Evolutionary conservation across 2,888 invertebrate species (phyloP).

Genomic region (Blomia tropicalis): DNA sequence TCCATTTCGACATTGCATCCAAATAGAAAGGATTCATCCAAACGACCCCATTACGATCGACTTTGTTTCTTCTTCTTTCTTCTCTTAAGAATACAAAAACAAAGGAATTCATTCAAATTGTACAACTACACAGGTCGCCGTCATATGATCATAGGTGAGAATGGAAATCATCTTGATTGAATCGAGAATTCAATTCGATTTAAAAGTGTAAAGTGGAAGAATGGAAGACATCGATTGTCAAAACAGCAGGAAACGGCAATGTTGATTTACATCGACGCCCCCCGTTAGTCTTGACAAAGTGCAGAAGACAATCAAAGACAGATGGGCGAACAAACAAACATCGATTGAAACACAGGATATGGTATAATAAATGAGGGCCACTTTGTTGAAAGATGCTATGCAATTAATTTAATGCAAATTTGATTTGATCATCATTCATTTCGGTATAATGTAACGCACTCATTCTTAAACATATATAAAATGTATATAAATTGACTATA

Average conservation of each 20-base stretch:
- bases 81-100: too few species aligned
- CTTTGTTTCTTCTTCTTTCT: too few species aligned
- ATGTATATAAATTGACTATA: neutral
- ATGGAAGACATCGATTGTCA: slow-evolving; percentile 2
- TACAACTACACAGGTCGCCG: too few species aligned
- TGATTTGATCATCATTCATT: too few species aligned
- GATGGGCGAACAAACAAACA: slow-evolving; percentile 15
- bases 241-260: slow-evolving; percentile 1
- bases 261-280: neutral
- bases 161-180: neutral
- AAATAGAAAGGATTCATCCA: slow-evolving; percentile 2
- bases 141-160: too few species aligned
- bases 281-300: slow-evolving; percentile 2
- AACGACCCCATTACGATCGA: neutral
- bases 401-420: too few species aligned
- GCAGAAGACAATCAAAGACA: slow-evolving; percentile 5
- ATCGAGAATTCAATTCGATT: neutral
- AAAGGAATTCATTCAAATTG: too few species aligned
- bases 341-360: neutral
- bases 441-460: too few species aligned
- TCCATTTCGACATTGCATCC: slow-evolving; percentile 1
- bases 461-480: too few species aligned
- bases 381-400: too few species aligned
- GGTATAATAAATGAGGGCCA: neutral
- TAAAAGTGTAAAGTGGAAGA: too few species aligned